These are phyloP conservation scores for Paralvinella palmiformis DNA, from an alignment of 1,140 invertebrate species.

Conservation along the genomic window DNA sequence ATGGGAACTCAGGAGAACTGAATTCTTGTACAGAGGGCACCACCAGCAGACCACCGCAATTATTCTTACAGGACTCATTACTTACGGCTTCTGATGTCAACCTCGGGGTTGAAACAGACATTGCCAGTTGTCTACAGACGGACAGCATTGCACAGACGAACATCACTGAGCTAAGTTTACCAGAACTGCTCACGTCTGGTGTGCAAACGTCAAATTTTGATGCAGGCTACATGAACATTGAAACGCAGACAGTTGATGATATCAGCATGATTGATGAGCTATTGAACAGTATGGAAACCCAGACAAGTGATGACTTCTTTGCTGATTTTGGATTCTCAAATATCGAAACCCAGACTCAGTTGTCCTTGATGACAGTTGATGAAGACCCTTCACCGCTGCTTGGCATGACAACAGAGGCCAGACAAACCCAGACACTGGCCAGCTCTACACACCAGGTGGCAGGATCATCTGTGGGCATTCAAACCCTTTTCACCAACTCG, in stretches of 20 bases:
- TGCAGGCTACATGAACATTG: conserved; percentile 2
- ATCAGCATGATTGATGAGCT: background rate
- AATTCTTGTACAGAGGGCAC: too few relatives aligned
- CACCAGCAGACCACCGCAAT: background rate
- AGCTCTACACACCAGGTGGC: too few relatives aligned
- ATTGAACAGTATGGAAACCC: conserved; percentile 1
- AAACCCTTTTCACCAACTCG: too few relatives aligned
- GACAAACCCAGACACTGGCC: too few relatives aligned
- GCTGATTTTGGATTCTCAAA: background rate
- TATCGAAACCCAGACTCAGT: background rate
- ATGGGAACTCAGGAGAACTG: too few relatives aligned
- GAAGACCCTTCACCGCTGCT: too few relatives aligned
- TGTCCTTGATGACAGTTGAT: too few relatives aligned
- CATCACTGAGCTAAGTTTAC: too few relatives aligned
- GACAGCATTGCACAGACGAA: too few relatives aligned
- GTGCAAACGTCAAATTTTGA: background rate
- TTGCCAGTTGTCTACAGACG: background rate
- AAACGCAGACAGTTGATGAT: background rate
- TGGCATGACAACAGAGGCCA: too few relatives aligned
- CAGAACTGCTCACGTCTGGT: background rate
- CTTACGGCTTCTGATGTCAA: background rate
- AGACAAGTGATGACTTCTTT: background rate
- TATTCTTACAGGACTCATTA: background rate
- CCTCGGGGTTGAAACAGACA: background rate
- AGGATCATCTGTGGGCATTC: too few relatives aligned